Base-by-base conservation (phyloP, 2,113 vertebrate species). In the Acanthochromis polyacanthus region DNA sequence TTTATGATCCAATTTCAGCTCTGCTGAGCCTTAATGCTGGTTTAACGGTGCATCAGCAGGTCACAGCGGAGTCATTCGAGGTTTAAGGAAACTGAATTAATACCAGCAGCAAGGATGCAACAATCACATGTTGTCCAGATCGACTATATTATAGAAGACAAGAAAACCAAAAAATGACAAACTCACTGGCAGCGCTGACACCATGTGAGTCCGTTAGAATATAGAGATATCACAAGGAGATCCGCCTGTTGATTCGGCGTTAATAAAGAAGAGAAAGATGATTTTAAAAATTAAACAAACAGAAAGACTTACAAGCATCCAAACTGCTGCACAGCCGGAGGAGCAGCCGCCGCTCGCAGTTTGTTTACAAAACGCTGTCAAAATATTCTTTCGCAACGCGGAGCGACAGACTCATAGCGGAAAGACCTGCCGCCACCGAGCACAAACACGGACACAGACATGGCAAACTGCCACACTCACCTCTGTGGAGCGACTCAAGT, bases 281-380 rank as follows among this genome's bases (percentile, higher is more conserved):
- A 30, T 30, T 30, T 30, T 5, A 30, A 30, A 30, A 30, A 6
- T 4, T 4, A 30, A 30, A 25, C 3, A 25, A 25, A 25, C 25
- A 25, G 25, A 25, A 25, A 25, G 3, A 3, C 5, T 32, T 5
- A 20, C 28, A 4, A n/a, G 57, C 62, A 60, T 14, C 16, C 40
- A 16, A 52, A 3, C 52, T 36, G 40, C 19, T 57, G 25, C 1
- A 23, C 58, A 28, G n/a, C 45, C 52, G 6, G 15, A 53, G 70
- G 22, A 28, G 78, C 64, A 61, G 45, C 73, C 46, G 78, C 64
- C 64, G 45, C 73, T 51, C 71, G 62, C 90, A 81, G 85, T 92
- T 92, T 93, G 91, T 93, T 93, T 92, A 92, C 87, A 90, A 88
- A 89, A 82, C 90, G 78, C 86, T 88, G 89, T 90, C 84, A 84